These are phyloP conservation scores for Andricus curvator DNA, from an alignment of 2,888 invertebrate species.

Conservation along the genomic window DNA sequence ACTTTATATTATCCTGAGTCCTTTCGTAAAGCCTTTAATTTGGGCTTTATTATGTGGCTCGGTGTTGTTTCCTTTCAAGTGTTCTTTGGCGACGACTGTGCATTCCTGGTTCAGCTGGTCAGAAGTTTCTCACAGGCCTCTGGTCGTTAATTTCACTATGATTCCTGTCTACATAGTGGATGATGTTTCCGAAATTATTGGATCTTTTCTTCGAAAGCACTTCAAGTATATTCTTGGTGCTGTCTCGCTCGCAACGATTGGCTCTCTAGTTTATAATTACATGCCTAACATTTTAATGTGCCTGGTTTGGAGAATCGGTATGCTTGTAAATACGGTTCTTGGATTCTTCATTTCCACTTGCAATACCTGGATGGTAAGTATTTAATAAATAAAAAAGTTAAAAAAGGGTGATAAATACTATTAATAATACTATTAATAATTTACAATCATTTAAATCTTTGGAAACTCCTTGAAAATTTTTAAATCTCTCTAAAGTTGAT, in stretches of 20 bases:
- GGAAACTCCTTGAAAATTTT: no score
- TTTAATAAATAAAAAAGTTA: no score
- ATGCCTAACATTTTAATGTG: constrained; percentile 84
- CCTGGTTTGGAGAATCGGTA: constrained; percentile 81
- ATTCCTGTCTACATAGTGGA: constrained; percentile 89
- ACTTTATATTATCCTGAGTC: constrained; percentile 91
- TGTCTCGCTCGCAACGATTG: constrained; percentile 77
- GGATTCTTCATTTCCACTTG: constrained; percentile 80
- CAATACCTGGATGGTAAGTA: constrained; percentile 80
- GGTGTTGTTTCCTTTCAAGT: constrained; percentile 96
- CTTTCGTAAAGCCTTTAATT: constrained; percentile 94
- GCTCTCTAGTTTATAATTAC: constrained; percentile 85
- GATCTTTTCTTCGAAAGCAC: constrained; percentile 83
- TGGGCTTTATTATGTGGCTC: constrained; percentile 99
- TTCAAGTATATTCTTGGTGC: constrained; percentile 81
- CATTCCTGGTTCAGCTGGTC: constrained; percentile 89
- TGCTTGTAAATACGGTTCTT: constrained; percentile 76
- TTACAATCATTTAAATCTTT: no score
- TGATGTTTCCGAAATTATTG: constrained; percentile 86
- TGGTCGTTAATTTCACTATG: constrained; percentile 82
- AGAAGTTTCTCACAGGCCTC: constrained; percentile 84
- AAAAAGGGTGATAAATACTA: no score
- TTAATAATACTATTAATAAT: no score
- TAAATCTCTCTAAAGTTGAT: no score
- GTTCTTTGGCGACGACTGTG: constrained; percentile 86